A percentile compares a stretch with the other conserved stretches of the same genome.
Conservation (phyloP, 2,888 invertebrate genomes). For the Neoascia interrupta region DNA sequence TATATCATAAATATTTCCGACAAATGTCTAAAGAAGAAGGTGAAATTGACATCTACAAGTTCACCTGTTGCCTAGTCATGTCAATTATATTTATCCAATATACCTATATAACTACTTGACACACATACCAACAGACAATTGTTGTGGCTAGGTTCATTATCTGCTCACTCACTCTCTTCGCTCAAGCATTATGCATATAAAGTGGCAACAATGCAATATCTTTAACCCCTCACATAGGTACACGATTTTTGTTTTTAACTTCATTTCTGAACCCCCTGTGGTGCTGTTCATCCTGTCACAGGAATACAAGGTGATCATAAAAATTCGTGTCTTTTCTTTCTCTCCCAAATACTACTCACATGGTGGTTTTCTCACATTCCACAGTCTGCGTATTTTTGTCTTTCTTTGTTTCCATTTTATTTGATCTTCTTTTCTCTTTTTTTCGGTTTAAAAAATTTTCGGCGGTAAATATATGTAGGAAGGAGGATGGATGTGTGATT, state of each 20-base stretch:
- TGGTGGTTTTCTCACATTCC: constrained; percentile 55
- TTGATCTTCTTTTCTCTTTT: constrained; percentile 5
- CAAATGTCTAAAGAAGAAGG: constrained; percentile 20
- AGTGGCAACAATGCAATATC: background rate
- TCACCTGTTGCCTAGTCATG: constrained; percentile 62
- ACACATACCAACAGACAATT: constrained; percentile 20
- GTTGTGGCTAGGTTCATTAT: constrained; percentile 40
- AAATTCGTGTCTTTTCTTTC: constrained; percentile 28
- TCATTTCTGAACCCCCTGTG: background rate
- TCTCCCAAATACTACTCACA: constrained; percentile 25
- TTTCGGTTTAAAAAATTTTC: constrained; percentile 32
- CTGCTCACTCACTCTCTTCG: constrained; percentile 1
- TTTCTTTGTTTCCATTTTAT: constrained; percentile 38
- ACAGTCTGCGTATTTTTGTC: constrained; percentile 46
- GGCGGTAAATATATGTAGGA: too few species aligned
- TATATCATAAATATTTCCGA: background rate
- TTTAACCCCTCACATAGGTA: background rate
- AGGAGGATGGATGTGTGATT: constrained; percentile 34
- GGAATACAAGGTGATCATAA: constrained; percentile 52
- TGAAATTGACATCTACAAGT: constrained; percentile 17
- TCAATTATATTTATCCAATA: constrained; percentile 32
- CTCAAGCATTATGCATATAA: background rate
- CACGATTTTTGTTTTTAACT: constrained; percentile 4
- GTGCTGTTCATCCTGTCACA: background rate
- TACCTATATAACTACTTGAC: constrained; percentile 15